Evolutionary conservation across 2,113 vertebrate genomes (phyloP), one percentile per base, ranked within the genome.

Genomic region (Puntigrus tetrazona): DNA sequence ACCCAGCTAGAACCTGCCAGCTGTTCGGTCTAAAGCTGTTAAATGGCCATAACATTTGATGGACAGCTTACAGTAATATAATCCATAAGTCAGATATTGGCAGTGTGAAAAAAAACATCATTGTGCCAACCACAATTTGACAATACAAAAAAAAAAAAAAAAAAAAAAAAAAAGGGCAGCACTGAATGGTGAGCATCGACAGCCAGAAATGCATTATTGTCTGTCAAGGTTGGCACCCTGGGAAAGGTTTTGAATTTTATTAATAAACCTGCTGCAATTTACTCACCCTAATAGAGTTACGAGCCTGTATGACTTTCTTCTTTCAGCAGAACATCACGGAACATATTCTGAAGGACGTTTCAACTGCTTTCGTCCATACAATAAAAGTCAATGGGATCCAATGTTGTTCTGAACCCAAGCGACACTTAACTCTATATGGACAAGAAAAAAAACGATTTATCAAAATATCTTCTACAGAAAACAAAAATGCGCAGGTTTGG

Each of bases 1-100:
- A 84, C 81, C 65, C 87, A 86, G 87, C 87, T 86, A 86, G 87
- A 80, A 86, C 84, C 87, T 85, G 87, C 87, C 87, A 86, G 87
- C 87, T 86, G 84, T 59, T 85, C 67, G 27, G 34, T 74, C 18
- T 55, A 45, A 82, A 63, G 14, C 65, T 73, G 78, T 70, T 36
- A 43, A 57, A 84, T 70, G 36, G 79, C 47, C 45, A 38, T 25
- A 41, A 63, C 3, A n/a, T 69, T 50, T 22, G 22, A 55, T 18
- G 74, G 22, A 85, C 14, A 65, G 45, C 36, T 29, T 14, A 76
- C 34, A 50, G 29, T 29, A 79, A 61, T 67, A 61, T 67, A 76
- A 78, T 72, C 83, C 29, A 81, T 41, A 16, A 69, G 79, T 43
- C 41, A 67, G 36, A 67, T 34, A 52, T 57, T 80, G 76, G 73